Conservation (phyloP, 2,888 invertebrate genomes). For the Dynastes grantii region DNA sequence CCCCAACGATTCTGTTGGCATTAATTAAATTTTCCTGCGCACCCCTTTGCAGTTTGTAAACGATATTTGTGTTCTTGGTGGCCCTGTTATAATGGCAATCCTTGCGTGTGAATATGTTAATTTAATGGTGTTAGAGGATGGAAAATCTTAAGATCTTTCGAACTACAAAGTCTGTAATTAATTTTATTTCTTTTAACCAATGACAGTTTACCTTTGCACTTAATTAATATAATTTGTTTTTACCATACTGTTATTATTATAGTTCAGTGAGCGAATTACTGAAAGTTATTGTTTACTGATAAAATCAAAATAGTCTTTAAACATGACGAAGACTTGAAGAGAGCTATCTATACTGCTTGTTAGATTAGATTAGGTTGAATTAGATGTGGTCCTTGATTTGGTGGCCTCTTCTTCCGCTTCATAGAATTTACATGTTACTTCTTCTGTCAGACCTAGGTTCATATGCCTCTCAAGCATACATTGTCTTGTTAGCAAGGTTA, state of each 20-base stretch:
- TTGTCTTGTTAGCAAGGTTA: too few species aligned
- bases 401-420: too few species aligned
- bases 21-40: conserved; percentile 23
- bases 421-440: too few species aligned
- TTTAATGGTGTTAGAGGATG: background rate
- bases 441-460: too few species aligned
- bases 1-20: conserved; percentile 2
- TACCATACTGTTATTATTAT: too few species aligned
- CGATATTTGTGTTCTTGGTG: background rate
- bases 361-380: too few species aligned
- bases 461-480: too few species aligned
- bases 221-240: too few species aligned
- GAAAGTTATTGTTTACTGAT: background rate
- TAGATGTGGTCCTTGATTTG: too few species aligned
- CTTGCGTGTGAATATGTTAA: conserved; percentile 13
- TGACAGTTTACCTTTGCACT: background rate
- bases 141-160: background rate
- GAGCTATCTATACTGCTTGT: too few species aligned
- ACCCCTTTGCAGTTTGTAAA: conserved; percentile 15
- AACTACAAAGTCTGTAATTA: background rate
- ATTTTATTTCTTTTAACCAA: background rate
- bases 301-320: background rate
- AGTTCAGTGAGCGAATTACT: background rate
- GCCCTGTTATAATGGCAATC: background rate
- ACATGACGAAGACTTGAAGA: too few species aligned